phyloP scores from a whole-genome alignment of 2,113 vertebrate species.

The Engraulis encrasicolus region DNA sequence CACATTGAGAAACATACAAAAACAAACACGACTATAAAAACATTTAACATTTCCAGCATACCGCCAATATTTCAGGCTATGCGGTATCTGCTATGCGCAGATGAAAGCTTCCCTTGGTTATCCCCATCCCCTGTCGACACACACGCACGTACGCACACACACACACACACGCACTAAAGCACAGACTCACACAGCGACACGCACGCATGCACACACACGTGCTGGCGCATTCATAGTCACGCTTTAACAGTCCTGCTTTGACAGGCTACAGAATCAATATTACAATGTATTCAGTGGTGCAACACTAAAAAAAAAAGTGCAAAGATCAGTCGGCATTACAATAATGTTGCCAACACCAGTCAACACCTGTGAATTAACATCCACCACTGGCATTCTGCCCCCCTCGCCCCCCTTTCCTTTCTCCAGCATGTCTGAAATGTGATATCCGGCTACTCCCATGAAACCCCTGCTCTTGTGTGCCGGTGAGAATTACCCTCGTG shows the following conservation, averaged over 20 bases:
- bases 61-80: neutral
- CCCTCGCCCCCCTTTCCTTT: no score
- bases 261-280: neutral
- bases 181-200: no score
- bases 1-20: neutral
- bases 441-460: conserved; percentile 45
- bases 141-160: no score
- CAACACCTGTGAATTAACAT: conserved; percentile 37
- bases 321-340: neutral
- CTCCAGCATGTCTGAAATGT: conserved; percentile 35
- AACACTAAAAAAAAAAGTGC: neutral
- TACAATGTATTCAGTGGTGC: neutral
- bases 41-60: neutral
- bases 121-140: neutral
- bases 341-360: neutral
- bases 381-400: conserved; percentile 36
- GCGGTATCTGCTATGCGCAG: neutral
- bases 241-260: no score
- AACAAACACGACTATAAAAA: neutral
- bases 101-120: neutral
- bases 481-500: conserved; percentile 48
- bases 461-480: conserved; percentile 42
- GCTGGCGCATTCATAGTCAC: no score
- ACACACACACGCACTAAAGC: no score
- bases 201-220: neutral